phyloP scores from a whole-genome alignment of 2,888 invertebrate species.

The Cephus runcator region DNA sequence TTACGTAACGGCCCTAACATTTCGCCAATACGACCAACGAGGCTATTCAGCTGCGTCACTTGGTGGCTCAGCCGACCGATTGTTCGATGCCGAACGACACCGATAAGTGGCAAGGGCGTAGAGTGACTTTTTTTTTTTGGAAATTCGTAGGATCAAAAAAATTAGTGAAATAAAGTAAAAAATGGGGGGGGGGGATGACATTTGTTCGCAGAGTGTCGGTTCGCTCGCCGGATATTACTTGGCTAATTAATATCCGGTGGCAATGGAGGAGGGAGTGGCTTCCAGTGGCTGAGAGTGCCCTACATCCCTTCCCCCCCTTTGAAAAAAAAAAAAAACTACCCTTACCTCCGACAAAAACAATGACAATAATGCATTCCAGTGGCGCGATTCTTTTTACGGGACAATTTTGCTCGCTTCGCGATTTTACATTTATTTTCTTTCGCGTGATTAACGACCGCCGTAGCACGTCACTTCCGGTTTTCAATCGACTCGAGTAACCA shows the following conservation, averaged over 20 bases:
- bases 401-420: constrained; percentile 45
- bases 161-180: no score
- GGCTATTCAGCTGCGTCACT: no score
- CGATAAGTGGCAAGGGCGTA: no score
- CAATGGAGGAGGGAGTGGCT: no score
- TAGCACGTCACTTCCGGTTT: neutral
- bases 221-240: no score
- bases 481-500: neutral
- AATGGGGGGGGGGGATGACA: no score
- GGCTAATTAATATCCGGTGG: constrained; percentile 37
- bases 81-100: no score
- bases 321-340: neutral
- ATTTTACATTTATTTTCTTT: constrained; percentile 42
- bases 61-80: no score
- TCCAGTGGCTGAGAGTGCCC: neutral
- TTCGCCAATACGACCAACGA: neutral
- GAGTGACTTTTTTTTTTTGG: no score
- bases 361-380: constrained; percentile 42
- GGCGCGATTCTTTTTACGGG: constrained; percentile 5
- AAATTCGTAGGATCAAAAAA: no score
- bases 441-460: constrained; percentile 48
- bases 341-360: constrained; percentile 29
- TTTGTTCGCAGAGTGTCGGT: no score
- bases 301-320: neutral
- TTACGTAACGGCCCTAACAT: neutral